Evolutionary conservation across 2,797 vertebrate genomes (phyloP).

Genomic region (Tapirus indicus): DNA sequence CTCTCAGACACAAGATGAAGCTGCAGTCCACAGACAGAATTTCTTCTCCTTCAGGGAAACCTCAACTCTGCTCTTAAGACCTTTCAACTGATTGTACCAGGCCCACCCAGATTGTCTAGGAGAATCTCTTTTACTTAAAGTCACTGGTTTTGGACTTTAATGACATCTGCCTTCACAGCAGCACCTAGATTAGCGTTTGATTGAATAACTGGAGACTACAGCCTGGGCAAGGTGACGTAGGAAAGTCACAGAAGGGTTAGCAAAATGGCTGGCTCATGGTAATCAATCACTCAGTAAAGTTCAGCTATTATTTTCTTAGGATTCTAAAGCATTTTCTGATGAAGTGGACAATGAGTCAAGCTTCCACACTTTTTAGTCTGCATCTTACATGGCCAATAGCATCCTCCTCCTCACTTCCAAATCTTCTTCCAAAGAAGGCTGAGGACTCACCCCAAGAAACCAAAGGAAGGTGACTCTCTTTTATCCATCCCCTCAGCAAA

Average conservation of each 20-base stretch:
- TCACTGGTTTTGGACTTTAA: background rate
- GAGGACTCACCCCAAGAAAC: background rate
- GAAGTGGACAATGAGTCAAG: background rate
- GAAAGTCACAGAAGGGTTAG: background rate
- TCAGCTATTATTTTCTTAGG: background rate
- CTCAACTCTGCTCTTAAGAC: background rate
- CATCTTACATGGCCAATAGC: background rate
- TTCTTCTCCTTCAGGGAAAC: background rate
- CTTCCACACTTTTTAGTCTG: background rate
- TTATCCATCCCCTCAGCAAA: background rate
- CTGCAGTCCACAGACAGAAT: background rate
- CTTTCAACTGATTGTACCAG: background rate
- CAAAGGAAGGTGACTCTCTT: background rate
- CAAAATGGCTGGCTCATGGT: background rate
- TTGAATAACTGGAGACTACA: background rate
- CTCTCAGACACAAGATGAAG: fast-evolving
- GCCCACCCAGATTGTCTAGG: background rate
- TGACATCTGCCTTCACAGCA: background rate
- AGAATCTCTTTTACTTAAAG: background rate
- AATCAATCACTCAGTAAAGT: background rate
- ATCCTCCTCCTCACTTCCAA: background rate
- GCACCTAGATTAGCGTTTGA: background rate
- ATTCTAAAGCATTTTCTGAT: background rate
- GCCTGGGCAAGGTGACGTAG: too few species aligned
- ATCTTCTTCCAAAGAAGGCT: conserved; percentile 5